phyloP scores from a whole-genome alignment of 2,888 invertebrate species.

The Strigamia crassipes region DNA sequence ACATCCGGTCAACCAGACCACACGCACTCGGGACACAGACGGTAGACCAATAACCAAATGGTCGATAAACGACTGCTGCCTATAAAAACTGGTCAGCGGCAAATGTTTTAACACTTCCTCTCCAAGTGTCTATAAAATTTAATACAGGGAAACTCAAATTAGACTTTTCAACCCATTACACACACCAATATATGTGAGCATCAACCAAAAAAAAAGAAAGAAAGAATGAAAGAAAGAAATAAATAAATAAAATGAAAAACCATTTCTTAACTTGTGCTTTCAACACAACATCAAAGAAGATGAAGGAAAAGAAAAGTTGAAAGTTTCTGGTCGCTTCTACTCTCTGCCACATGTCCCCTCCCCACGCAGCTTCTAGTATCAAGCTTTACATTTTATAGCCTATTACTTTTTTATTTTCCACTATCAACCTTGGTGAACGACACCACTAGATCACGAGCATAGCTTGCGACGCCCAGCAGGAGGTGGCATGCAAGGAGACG shows the following conservation, averaged over 20 bases:
- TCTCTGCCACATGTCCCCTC: constrained; percentile 29
- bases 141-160: constrained; percentile 6
- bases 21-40: constrained; percentile 5
- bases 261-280: constrained; percentile 13
- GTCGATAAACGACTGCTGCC: constrained; percentile 3
- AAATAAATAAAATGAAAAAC: neutral
- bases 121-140: constrained; percentile 12
- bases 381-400: constrained; percentile 41
- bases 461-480: neutral
- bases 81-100: constrained; percentile 11
- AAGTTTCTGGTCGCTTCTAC: constrained; percentile 1
- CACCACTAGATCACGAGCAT: constrained; percentile 40
- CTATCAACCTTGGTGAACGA: constrained; percentile 22
- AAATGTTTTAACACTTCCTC: constrained; percentile 10
- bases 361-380: constrained; percentile 1
- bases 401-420: constrained; percentile 43
- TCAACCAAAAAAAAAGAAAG: neutral
- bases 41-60: constrained; percentile 11
- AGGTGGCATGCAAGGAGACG: neutral
- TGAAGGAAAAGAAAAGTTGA: neutral
- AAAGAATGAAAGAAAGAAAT: neutral
- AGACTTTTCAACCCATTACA: neutral
- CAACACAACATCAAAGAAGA: constrained; percentile 10
- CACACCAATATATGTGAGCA: no score
- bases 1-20: constrained; percentile 11